These are phyloP conservation scores for Ptyas mucosa DNA, from an alignment of 2,113 vertebrate species.

Conservation along the genomic window DNA sequence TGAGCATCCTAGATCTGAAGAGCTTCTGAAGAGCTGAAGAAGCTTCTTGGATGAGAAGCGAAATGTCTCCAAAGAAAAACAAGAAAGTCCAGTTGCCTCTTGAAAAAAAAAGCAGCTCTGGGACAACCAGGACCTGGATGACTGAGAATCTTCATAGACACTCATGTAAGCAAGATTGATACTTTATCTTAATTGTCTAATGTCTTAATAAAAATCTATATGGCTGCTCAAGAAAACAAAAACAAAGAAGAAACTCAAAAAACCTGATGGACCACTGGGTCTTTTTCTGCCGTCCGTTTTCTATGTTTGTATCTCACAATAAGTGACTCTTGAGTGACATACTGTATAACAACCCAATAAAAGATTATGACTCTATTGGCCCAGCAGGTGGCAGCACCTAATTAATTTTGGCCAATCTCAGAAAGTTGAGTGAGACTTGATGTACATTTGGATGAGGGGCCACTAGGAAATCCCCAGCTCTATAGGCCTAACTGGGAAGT, in stretches of 20 bases:
- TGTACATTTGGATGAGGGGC: neutral
- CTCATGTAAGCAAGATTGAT: too few relatives aligned
- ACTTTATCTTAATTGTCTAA: neutral
- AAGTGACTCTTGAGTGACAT: neutral
- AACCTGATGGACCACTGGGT: neutral
- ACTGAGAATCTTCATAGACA: too few relatives aligned
- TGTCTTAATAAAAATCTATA: neutral
- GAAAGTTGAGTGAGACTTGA: neutral
- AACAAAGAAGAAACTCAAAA: neutral
- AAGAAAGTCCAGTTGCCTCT: too few relatives aligned
- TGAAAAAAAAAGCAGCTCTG: too few relatives aligned
- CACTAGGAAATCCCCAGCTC: neutral
- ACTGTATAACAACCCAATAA: neutral
- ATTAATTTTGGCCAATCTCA: neutral
- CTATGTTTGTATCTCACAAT: neutral
- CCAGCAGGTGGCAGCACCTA: neutral
- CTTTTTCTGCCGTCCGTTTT: neutral
- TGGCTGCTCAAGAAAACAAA: neutral
- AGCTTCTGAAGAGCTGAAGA: too few relatives aligned
- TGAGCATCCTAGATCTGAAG: too few relatives aligned
- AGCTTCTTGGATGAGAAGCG: too few relatives aligned
- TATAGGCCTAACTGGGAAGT: neutral
- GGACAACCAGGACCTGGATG: too few relatives aligned
- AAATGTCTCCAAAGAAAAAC: too few relatives aligned
- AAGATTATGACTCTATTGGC: neutral